Base-by-base conservation (phyloP, 2,113 vertebrate species). In the Paraplagusia blochii region DNA sequence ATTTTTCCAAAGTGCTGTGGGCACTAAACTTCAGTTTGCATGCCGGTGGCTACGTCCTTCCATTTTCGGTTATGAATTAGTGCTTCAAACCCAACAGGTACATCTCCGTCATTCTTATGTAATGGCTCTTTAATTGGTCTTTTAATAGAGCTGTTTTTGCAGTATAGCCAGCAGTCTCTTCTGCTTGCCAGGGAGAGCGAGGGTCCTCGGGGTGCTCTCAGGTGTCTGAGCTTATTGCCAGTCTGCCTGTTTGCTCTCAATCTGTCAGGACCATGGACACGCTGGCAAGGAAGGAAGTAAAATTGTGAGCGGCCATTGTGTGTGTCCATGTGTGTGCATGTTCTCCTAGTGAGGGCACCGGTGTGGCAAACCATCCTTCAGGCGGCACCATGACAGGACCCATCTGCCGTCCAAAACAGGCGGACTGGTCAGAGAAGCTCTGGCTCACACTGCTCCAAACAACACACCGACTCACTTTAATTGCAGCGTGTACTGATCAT, bases 231-330 rank as follows among this genome's bases (percentile, higher is more conserved):
- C 80, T 88, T 82, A 88, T 88, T 87, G 81, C 80, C 72, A 59
- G 82, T 66, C 81, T 80, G 85, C 70, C 82, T 85, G 86, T 88
- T 88, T 89, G 87, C 86, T 86, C 85, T 83, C 88, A 90, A 88
- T 89, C 88, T 89, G 89, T 89, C 89, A 87, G 70, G 53, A 44
- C 59, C 56, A 66, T 58, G 34, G 63, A 81, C 63, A 64, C 61
- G 68, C 78, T 72, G 82, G 72, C 76, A 78, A 80, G 78, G 68
- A 54, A 74, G 80, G 67, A 66, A 57, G 66, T 15, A 59, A 69
- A 64, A 80, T 63, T 58, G 72, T 49, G 38, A 59, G 61, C 51
- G 63, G 60, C 59, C 59, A 48, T 48, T 58, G 60, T 57, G 71
- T 58, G 53, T 22, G 50, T 58, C 51, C 13, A 34, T 54, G 53